phyloP scores from a whole-genome alignment of 2,888 invertebrate species.

The Phengaris alcon region DNA sequence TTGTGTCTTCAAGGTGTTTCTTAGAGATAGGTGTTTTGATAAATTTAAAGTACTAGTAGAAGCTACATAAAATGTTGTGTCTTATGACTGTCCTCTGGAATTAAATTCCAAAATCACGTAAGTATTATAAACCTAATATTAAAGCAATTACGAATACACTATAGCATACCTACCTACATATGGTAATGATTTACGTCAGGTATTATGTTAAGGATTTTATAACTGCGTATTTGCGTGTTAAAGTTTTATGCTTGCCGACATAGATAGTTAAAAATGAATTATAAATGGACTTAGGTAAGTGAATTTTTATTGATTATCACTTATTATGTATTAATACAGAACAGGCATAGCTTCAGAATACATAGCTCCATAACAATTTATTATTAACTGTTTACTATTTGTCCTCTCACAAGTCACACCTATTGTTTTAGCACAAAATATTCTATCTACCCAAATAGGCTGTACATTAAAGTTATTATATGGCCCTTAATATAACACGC shows the following conservation, averaged over 20 bases:
- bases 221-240: constrained; percentile 8
- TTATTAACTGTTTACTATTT: no score
- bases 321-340: background rate
- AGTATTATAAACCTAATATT: background rate
- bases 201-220: background rate
- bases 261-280: background rate
- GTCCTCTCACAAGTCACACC: no score
- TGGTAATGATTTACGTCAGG: background rate
- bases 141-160: background rate
- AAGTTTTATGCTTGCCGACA: background rate
- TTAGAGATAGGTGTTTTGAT: constrained; percentile 4
- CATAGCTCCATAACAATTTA: no score
- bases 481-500: no score
- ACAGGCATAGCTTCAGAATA: no score
- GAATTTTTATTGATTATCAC: background rate
- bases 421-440: no score
- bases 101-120: constrained; percentile 4
- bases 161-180: background rate
- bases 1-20: constrained; percentile 16
- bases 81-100: background rate
- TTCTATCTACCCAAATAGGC: no score
- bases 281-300: background rate
- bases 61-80: background rate
- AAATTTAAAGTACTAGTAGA: background rate
- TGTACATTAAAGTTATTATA: no score